A percentile compares a stretch with the other conserved stretches of the same genome.
Evolutionary conservation across 2,797 vertebrate genomes (phyloP).

Genomic region (Enteromius radiatus): DNA sequence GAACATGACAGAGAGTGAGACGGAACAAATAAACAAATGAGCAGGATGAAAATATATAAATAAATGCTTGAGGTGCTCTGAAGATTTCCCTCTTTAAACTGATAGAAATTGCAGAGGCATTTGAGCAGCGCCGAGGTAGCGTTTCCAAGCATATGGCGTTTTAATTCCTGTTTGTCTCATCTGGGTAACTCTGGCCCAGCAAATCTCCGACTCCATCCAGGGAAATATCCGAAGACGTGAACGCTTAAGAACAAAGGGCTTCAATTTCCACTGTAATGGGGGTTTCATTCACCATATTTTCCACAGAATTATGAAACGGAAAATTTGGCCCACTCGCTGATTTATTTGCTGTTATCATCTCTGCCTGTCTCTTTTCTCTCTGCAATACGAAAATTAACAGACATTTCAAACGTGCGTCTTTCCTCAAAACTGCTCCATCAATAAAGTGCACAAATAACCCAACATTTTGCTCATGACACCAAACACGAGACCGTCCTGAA

Average conservation of each 20-base stretch:
- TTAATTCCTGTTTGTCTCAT: constrained; percentile 85
- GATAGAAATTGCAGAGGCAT: constrained; percentile 80
- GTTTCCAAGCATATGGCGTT: constrained; percentile 83
- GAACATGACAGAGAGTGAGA: constrained; percentile 11
- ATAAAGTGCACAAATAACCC: constrained; percentile 65
- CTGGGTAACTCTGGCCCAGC: constrained; percentile 78
- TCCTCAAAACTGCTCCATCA: constrained; percentile 59
- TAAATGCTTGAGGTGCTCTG: constrained; percentile 57
- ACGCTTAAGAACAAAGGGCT: constrained; percentile 81
- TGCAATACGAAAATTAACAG: constrained; percentile 53
- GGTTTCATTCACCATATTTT: constrained; percentile 70
- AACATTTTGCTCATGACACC: constrained; percentile 58
- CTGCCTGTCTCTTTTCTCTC: constrained; percentile 43
- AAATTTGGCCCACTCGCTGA: constrained; percentile 54
- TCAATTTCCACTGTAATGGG: constrained; percentile 83
- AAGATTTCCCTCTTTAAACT: constrained; percentile 75
- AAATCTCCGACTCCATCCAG: constrained; percentile 77
- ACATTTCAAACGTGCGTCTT: constrained; percentile 54
- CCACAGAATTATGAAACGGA: constrained; percentile 64
- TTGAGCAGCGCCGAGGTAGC: constrained; percentile 76
- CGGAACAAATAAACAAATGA: constrained; percentile 46
- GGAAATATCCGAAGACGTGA: constrained; percentile 80
- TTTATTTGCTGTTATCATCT: constrained; percentile 56
- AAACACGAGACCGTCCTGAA: constrained; percentile 68
- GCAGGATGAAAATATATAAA: constrained; percentile 44